These are phyloP conservation scores for Anastrepha ludens DNA, from an alignment of 1,140 invertebrate species.

Conservation along the genomic window DNA sequence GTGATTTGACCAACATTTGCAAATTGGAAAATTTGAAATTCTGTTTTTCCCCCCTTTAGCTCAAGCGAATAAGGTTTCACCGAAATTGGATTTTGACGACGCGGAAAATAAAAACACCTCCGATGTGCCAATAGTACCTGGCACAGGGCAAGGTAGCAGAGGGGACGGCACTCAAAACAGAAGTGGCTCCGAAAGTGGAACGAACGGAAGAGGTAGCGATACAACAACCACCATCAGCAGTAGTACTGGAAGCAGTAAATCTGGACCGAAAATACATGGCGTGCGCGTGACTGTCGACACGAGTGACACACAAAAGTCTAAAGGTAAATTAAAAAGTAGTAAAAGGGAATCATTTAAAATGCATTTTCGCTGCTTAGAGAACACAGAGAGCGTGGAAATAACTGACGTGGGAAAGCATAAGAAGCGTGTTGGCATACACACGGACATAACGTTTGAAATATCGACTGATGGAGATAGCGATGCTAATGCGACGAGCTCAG, in stretches of 20 bases:
- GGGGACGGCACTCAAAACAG: slow-evolving; percentile 57
- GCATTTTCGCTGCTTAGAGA: slow-evolving; percentile 59
- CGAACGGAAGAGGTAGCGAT: slow-evolving; percentile 51
- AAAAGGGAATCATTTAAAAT: background rate
- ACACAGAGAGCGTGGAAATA: slow-evolving; percentile 73
- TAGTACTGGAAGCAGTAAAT: slow-evolving; percentile 58
- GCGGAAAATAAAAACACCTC: slow-evolving; percentile 64
- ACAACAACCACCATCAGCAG: background rate
- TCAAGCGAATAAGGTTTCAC: slow-evolving; percentile 71
- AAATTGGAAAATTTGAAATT: background rate
- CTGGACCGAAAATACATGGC: slow-evolving; percentile 72
- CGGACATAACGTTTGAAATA: slow-evolving; percentile 74
- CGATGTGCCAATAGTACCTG: slow-evolving; percentile 59
- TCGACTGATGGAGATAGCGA: slow-evolving; percentile 67
- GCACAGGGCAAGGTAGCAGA: slow-evolving; percentile 59
- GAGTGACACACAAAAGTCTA: slow-evolving; percentile 70
- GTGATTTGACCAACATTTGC: too few relatives aligned
- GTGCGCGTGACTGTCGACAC: slow-evolving; percentile 73
- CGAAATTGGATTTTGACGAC: slow-evolving; percentile 72
- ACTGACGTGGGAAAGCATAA: slow-evolving; percentile 71
- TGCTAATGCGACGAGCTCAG: slow-evolving; percentile 69
- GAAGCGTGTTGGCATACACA: slow-evolving; percentile 73
- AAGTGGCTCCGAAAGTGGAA: slow-evolving; percentile 57
- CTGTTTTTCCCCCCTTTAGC: slow-evolving; percentile 58
- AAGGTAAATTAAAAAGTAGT: slow-evolving; percentile 61